Percentiles rank a stretch among this genome's conserved stretches.
phyloP scores from a whole-genome alignment of 2,888 invertebrate species.

The Lithodes maja region DNA sequence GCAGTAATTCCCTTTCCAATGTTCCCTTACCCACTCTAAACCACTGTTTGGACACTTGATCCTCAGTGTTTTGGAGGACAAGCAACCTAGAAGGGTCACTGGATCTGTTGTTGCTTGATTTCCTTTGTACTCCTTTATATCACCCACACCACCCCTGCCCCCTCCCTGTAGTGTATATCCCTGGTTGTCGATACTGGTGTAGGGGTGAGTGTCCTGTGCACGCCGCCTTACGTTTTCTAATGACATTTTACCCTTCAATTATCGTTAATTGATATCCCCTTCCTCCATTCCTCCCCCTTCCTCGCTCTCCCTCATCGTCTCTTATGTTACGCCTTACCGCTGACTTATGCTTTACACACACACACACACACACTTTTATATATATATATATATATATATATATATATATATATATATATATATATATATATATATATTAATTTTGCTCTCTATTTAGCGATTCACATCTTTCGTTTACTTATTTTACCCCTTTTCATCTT shows the following conservation, averaged over 20 bases:
- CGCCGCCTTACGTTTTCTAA: background rate
- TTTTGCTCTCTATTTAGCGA: background rate
- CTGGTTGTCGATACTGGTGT: background rate
- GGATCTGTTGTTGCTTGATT: too few relatives aligned
- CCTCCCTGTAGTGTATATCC: background rate
- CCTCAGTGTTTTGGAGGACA: too few relatives aligned
- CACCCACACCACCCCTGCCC: background rate
- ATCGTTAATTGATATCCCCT: background rate
- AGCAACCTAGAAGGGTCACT: too few relatives aligned
- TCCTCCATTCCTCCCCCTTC: background rate
- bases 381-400: background rate
- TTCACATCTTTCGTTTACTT: background rate
- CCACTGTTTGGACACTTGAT: too few relatives aligned
- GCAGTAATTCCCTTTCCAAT: too few relatives aligned
- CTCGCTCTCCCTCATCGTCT: background rate
- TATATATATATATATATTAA: background rate
- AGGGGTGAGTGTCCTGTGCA: background rate
- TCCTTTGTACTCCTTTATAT: too few relatives aligned
- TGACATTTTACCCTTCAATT: background rate
- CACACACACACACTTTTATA: constrained; percentile 13
- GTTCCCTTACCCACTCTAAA: too few relatives aligned
- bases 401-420: background rate
- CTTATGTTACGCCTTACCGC: background rate
- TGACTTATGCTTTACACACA: background rate
- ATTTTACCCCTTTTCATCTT: too few relatives aligned